A percentile compares a stretch with the other conserved stretches of the same genome.
These are phyloP conservation scores for Volucella zonaria DNA, from an alignment of 2,888 invertebrate species.

Conservation along the genomic window DNA sequence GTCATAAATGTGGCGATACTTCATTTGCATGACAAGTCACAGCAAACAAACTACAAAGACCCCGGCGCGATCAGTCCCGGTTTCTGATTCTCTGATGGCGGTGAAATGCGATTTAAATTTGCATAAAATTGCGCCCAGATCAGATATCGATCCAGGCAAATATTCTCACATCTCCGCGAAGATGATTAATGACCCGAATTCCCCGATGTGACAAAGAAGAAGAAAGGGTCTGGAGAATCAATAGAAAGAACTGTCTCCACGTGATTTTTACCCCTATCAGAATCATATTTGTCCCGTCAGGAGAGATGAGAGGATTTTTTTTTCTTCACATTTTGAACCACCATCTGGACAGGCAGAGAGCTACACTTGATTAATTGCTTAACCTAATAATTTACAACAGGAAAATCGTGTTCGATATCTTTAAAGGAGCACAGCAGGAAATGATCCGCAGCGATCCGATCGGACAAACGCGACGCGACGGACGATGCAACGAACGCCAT, in stretches of 20 bases:
- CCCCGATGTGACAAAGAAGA: conserved; percentile 62
- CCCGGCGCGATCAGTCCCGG: conserved; percentile 36
- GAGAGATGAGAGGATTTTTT: conserved; percentile 18
- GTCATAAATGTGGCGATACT: conserved; percentile 72
- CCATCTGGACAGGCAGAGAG: conserved; percentile 42
- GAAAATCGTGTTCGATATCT: conserved; percentile 62
- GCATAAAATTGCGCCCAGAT: conserved; percentile 71
- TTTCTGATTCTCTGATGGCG: conserved; percentile 21
- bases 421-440: conserved; percentile 61
- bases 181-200: conserved; percentile 67
- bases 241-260: conserved; percentile 47
- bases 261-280: conserved; percentile 21
- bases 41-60: conserved; percentile 66
- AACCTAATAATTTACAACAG: conserved; percentile 72
- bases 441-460: conserved; percentile 16
- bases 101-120: conserved; percentile 69
- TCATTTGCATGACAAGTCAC: conserved; percentile 73
- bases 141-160: conserved; percentile 55
- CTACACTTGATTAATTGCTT: conserved; percentile 67
- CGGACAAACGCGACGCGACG: too few species aligned
- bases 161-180: conserved; percentile 52
- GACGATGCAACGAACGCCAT: too few species aligned
- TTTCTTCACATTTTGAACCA: conserved; percentile 14
- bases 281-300: not conserved
- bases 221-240: conserved; percentile 41